phyloP scores from a whole-genome alignment of 2,888 invertebrate species.

The Amblyjoppa fuscipennis region DNA sequence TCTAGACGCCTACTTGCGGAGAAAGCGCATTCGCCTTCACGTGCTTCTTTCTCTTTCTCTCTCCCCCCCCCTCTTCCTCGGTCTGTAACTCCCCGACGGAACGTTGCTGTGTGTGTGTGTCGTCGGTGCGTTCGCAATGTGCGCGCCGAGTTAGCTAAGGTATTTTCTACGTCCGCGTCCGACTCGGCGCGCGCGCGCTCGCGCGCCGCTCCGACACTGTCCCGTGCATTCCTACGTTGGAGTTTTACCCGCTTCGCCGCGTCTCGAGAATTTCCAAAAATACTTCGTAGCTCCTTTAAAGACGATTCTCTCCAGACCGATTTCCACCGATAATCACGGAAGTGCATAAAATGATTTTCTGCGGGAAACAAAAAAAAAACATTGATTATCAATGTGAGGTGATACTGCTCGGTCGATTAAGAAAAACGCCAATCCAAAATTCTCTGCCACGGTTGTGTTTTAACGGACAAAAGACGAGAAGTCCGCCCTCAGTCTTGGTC shows the following conservation, averaged over 20 bases:
- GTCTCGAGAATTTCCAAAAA: slow-evolving; percentile 43
- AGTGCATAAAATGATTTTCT: too few species aligned
- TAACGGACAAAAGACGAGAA: too few species aligned
- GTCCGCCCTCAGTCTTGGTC: too few species aligned
- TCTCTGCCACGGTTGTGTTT: too few species aligned
- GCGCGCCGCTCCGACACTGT: slow-evolving; percentile 27
- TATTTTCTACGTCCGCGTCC: slow-evolving; percentile 49
- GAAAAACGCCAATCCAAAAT: too few species aligned
- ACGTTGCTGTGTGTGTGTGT: background rate
- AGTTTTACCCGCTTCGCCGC: background rate
- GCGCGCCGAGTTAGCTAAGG: slow-evolving; percentile 27
- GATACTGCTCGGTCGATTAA: too few species aligned
- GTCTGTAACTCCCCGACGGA: slow-evolving; percentile 27
- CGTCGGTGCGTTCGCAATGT: slow-evolving; percentile 39
- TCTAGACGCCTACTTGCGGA: slow-evolving; percentile 69
- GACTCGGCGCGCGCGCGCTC: slow-evolving; percentile 32
- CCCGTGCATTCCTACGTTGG: slow-evolving; percentile 17
- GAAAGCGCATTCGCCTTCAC: slow-evolving; percentile 71
- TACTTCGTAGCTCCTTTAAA: background rate
- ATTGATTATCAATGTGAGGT: too few species aligned
- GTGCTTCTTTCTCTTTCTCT: slow-evolving; percentile 66
- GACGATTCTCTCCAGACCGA: background rate
- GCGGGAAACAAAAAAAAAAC: too few species aligned
- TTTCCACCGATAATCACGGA: background rate
- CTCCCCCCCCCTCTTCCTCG: slow-evolving; percentile 15